phyloP scores from a whole-genome alignment of 2,797 vertebrate genomes.

The Chaetophractus vellerosus region DNA sequence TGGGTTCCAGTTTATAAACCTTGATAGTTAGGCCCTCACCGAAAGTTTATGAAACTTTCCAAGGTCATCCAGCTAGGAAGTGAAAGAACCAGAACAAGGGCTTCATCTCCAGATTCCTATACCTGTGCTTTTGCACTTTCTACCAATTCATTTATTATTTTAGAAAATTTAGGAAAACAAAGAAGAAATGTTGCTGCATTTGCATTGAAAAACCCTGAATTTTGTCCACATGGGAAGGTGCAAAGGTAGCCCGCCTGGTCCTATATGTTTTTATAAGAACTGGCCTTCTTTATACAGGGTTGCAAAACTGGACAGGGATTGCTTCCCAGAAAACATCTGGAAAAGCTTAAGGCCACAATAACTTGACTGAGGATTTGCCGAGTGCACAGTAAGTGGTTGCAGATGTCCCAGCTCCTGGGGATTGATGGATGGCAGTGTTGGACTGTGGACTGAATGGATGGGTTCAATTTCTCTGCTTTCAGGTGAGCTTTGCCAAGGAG shows the following conservation, averaged over 20 bases:
- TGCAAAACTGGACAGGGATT: slow-evolving; percentile 50
- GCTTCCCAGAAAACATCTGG: slow-evolving; percentile 71
- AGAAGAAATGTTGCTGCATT: neutral
- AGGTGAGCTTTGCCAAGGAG: neutral
- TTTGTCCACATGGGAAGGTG: neutral
- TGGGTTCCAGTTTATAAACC: neutral
- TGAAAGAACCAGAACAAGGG: neutral
- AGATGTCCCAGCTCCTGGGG: neutral
- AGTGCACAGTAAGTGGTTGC: neutral
- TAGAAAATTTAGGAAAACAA: slow-evolving; percentile 48
- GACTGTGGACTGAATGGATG: neutral
- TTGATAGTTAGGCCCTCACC: neutral
- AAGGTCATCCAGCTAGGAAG: neutral
- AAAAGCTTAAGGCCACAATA: slow-evolving; percentile 39
- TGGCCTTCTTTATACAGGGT: slow-evolving; percentile 26
- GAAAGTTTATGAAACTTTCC: neutral
- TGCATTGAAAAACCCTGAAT: slow-evolving; percentile 18
- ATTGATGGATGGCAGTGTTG: neutral
- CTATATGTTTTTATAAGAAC: neutral
- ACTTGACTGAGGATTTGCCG: neutral
- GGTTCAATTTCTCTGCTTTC: neutral
- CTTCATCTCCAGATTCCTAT: neutral
- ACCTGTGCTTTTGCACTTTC: neutral
- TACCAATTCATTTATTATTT: neutral
- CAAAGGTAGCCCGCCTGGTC: neutral